These are phyloP conservation scores for Clarias magur DNA, from an alignment of 2,113 vertebrate species.

Conservation along the genomic window DNA sequence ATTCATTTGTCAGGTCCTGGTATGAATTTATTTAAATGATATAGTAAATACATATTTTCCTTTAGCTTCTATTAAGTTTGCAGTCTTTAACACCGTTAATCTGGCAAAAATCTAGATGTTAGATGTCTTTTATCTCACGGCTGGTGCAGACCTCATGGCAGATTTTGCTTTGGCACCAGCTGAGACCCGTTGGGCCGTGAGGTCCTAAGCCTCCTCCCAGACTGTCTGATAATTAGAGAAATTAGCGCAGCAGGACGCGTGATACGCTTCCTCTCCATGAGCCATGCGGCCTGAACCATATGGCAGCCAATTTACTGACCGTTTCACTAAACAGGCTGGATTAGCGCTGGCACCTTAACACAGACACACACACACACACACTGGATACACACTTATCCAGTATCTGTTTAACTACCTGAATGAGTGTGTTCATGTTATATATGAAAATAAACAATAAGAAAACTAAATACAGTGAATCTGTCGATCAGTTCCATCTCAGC, in stretches of 20 bases:
- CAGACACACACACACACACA: slow-evolving; percentile 9
- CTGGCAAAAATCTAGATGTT: neutral
- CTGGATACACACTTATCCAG: neutral
- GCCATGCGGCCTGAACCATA: slow-evolving; percentile 60
- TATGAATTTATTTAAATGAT: neutral
- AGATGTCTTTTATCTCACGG: neutral
- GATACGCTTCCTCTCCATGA: slow-evolving; percentile 50
- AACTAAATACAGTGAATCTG: neutral
- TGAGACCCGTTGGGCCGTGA: neutral
- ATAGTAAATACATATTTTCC: neutral
- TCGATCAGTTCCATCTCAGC: neutral
- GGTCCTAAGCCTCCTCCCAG: slow-evolving; percentile 67
- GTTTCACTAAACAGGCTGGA: slow-evolving; percentile 55
- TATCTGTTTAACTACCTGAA: slow-evolving; percentile 1
- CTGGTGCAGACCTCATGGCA: neutral
- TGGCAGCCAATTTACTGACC: slow-evolving; percentile 67
- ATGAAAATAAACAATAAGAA: neutral
- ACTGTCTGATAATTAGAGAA: slow-evolving; percentile 77
- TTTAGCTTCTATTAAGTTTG: neutral
- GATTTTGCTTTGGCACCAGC: neutral
- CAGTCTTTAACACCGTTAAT: neutral
- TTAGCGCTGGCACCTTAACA: slow-evolving; percentile 25
- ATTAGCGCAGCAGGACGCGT: slow-evolving; percentile 74
- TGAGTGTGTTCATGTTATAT: slow-evolving; percentile 3
- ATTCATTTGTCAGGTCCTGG: neutral